Conservation (phyloP, 1,140 invertebrate species). For the Arion vulgaris region DNA sequence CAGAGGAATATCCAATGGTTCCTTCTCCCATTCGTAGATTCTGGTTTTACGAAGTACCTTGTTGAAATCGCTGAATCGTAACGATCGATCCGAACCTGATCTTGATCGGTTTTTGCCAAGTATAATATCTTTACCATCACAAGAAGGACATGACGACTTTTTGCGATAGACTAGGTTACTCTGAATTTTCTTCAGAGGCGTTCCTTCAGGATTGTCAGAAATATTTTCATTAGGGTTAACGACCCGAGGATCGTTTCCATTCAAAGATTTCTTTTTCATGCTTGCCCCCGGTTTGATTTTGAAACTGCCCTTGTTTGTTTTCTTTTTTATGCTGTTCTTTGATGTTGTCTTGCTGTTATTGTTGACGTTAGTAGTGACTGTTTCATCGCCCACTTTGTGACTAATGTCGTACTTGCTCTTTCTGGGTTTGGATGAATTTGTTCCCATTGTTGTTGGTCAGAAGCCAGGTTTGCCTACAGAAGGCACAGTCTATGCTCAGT, state of each 20-base stretch:
- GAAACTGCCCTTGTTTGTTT: slow-evolving; percentile 4
- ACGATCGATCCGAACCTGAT: slow-evolving; percentile 10
- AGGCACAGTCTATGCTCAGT: too few relatives aligned
- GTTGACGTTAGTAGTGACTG: not conserved
- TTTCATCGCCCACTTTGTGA: not conserved
- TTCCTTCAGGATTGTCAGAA: not conserved
- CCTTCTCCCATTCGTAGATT: slow-evolving; percentile 17
- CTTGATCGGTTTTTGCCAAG: slow-evolving; percentile 32
- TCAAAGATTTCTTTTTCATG: slow-evolving; percentile 1
- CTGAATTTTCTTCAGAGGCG: too few relatives aligned
- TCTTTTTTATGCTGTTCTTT: slow-evolving; percentile 5
- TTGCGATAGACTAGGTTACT: slow-evolving; percentile 20
- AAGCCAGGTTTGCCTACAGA: too few relatives aligned
- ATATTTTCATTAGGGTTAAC: not conserved
- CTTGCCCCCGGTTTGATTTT: slow-evolving; percentile 11
- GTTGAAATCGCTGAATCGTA: slow-evolving; percentile 36
- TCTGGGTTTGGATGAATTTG: slow-evolving; percentile 10
- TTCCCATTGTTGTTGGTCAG: slow-evolving; percentile 9
- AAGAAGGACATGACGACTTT: slow-evolving; percentile 33
- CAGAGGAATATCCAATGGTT: slow-evolving; percentile 3
- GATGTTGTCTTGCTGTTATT: not conserved
- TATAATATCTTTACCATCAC: slow-evolving; percentile 27
- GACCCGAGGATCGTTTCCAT: not conserved
- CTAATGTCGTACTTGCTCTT: not conserved
- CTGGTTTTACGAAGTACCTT: slow-evolving; percentile 1